A percentile compares a stretch with the other conserved stretches of the same genome.
Evolutionary conservation across 2,113 vertebrate genomes (phyloP).

Genomic region (Oriolus oriolus): DNA sequence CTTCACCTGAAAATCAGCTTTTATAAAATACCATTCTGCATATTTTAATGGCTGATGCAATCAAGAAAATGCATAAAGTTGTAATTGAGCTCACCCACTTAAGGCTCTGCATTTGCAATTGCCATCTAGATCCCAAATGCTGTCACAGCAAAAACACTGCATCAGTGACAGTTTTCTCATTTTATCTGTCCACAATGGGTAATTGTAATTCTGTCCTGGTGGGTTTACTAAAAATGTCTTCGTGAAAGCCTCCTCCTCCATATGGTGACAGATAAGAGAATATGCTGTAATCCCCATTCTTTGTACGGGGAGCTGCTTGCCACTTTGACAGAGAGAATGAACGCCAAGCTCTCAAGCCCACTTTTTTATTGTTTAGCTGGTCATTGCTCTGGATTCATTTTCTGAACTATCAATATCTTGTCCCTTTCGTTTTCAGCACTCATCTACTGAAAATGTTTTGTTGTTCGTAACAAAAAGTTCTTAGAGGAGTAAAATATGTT

Average conservation of each 20-base stretch:
- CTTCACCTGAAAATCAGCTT: background rate
- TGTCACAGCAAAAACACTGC: background rate
- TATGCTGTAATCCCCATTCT: background rate
- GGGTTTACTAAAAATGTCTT: constrained; percentile 8
- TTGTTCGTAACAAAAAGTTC: constrained; percentile 9
- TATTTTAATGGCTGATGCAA: background rate
- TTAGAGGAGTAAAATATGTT: background rate
- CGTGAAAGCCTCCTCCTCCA: background rate
- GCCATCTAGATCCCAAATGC: background rate
- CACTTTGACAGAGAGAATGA: background rate
- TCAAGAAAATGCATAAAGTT: background rate
- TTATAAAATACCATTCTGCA: background rate
- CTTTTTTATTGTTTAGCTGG: constrained; percentile 2
- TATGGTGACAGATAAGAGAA: background rate
- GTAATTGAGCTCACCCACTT: background rate
- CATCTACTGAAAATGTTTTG: background rate
- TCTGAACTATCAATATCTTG: background rate
- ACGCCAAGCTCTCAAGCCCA: background rate
- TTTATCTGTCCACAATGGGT: background rate
- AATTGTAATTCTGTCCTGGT: constrained; percentile 29
- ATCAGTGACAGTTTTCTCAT: background rate
- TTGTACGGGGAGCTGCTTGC: background rate
- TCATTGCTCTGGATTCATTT: background rate
- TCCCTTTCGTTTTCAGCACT: background rate
- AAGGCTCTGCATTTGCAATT: background rate